Percentiles rank a stretch among this genome's conserved stretches.
phyloP scores from a whole-genome alignment of 64 coral and sea anemone species.

The Actinia tenebrosa region DNA sequence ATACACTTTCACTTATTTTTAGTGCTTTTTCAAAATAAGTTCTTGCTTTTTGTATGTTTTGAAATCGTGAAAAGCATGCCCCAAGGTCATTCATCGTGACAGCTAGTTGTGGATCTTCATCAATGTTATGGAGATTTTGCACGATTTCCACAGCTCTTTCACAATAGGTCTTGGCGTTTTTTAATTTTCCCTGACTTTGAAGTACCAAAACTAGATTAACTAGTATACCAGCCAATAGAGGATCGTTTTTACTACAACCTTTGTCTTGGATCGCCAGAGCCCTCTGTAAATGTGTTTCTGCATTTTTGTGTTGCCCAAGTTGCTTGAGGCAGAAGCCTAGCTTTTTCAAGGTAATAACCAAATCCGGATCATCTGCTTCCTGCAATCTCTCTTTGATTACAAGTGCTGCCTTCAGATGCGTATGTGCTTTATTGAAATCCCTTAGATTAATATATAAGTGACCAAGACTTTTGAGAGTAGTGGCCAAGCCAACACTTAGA shows the following conservation, averaged over 20 bases:
- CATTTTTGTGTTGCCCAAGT: background rate
- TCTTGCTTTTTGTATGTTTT: background rate
- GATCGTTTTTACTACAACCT: background rate
- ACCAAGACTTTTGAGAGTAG: background rate
- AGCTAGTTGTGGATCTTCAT: background rate
- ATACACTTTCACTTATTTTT: background rate
- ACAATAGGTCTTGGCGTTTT: conserved; percentile 20
- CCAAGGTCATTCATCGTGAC: background rate
- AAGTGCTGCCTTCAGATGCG: background rate
- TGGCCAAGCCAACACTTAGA: background rate
- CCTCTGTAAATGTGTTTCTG: background rate
- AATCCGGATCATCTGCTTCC: background rate
- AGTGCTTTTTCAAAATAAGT: background rate
- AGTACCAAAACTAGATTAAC: background rate
- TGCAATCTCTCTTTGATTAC: background rate
- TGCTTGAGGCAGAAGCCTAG: background rate
- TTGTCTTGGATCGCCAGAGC: background rate
- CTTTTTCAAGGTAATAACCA: background rate
- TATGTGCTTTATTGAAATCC: background rate
- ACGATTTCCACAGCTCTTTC: background rate
- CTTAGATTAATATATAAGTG: background rate
- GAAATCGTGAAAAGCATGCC: too few relatives aligned
- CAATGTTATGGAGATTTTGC: background rate
- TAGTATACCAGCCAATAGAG: background rate
- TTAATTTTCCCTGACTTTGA: background rate